Base-by-base conservation (phyloP, 1,140 invertebrate species). In the Drosophila asahinai region DNA sequence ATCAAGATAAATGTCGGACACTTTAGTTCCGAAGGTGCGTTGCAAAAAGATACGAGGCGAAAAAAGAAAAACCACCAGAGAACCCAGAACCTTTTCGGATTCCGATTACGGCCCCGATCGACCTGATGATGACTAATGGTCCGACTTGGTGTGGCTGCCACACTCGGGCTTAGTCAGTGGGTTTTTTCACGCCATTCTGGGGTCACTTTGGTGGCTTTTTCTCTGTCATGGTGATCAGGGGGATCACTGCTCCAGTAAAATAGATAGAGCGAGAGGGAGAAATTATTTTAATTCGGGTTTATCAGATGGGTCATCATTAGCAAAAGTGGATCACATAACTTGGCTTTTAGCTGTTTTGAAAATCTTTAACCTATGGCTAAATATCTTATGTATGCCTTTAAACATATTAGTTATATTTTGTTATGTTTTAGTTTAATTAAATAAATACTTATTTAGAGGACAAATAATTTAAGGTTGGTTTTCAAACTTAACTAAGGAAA, bases 1-100 rank as follows among this genome's bases (percentile, higher is more conserved):
- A 90, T 90, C 86, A 90, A 90, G 86, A 90, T 90, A 90, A 90
- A 90, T 90, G 86, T 82, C 76, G 81, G 66, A 77, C 86, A 82
- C 66, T 72, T 77, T 68, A 71, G 60, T 63, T 66, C 27, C 43
- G 38, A 43, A 76, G 78, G 78, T 84, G 86, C 84, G 81, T 79
- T 84, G 79, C 81, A 80, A 77, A 84, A 79, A 90, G 45, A 52
- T 55, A 22, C 7, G 17, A 55, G 4, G 33, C 33, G 5, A 77
- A 64, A 47, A 30, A 27, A 22, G 1, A 49, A 70, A 22, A 66
- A 54, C 40, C 43, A 36, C 33, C 51, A 47, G 43, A 60, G 12
- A 9, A 45, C 30, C 57, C 43, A 73, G 70, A 73, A 73, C 67
- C 70, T 73, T 73, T 52, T 73, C 70, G 70, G 55, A 73, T 52